phyloP scores from a whole-genome alignment of 2,113 vertebrate genomes.

The Pantherophis guttatus region DNA sequence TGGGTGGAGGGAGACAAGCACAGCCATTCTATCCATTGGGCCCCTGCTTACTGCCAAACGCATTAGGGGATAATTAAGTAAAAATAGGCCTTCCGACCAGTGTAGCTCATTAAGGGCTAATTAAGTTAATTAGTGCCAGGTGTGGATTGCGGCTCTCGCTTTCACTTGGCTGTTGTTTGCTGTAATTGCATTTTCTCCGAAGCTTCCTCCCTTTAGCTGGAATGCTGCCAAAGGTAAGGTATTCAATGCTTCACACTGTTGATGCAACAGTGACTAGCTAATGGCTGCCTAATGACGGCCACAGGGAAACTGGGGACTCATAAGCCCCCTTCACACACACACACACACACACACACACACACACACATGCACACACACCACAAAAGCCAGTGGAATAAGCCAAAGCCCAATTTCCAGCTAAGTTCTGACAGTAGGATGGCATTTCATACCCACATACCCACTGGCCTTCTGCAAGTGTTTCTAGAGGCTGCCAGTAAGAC shows the following conservation, averaged over 20 bases:
- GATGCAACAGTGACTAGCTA: constrained; percentile 44
- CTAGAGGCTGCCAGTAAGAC: neutral
- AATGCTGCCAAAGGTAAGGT: constrained; percentile 55
- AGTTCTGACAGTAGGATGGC: neutral
- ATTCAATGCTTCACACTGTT: constrained; percentile 45
- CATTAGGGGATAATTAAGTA: constrained; percentile 80
- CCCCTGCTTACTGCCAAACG: constrained; percentile 63
- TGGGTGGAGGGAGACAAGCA: constrained; percentile 53
- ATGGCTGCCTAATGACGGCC: constrained; percentile 32
- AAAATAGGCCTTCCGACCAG: constrained; percentile 79
- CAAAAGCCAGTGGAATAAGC: neutral
- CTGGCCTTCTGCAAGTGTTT: neutral
- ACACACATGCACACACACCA: neutral
- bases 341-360: neutral
- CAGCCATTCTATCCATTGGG: constrained; percentile 61
- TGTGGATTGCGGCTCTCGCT: constrained; percentile 70
- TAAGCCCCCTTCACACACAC: constrained; percentile 8
- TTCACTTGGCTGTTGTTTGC: constrained; percentile 69
- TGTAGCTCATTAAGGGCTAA: constrained; percentile 78
- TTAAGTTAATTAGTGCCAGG: constrained; percentile 82
- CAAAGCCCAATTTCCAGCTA: rapidly evolving
- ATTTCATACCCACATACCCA: neutral
- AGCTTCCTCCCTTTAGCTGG: constrained; percentile 63
- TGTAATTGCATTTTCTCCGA: constrained; percentile 73
- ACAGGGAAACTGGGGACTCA: neutral